These are phyloP conservation scores for Drosophila falleni DNA, from an alignment of 2,888 invertebrate species.

Conservation along the genomic window DNA sequence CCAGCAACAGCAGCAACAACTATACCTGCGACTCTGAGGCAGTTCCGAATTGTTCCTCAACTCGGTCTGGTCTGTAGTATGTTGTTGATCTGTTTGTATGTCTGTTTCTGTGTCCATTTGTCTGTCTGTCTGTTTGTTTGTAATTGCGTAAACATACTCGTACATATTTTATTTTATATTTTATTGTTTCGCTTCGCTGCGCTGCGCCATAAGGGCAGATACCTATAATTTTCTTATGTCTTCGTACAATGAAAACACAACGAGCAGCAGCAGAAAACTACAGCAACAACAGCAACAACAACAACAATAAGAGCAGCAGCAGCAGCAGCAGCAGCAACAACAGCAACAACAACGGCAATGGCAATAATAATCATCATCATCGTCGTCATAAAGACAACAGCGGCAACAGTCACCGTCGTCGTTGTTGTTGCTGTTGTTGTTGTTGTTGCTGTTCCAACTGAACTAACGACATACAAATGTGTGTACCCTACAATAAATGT, in stretches of 20 bases:
- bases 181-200: constrained; percentile 83
- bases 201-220: constrained; percentile 81
- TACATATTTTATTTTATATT: constrained; percentile 83
- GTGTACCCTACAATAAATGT: constrained; percentile 74
- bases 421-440: constrained; percentile 7
- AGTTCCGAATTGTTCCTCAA: constrained; percentile 36
- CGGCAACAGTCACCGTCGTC: constrained; percentile 52
- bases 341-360: constrained; percentile 41
- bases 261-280: constrained; percentile 43
- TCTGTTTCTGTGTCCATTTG: constrained; percentile 33
- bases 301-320: constrained; percentile 8
- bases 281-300: constrained; percentile 42
- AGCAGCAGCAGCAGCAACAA: constrained; percentile 40
- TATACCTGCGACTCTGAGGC: constrained; percentile 26
- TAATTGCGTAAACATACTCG: constrained; percentile 82
- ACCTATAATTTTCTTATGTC: constrained; percentile 82
- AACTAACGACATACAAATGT: constrained; percentile 72
- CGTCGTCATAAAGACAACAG: constrained; percentile 76
- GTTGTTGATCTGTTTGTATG: constrained; percentile 37
- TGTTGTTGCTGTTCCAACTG: constrained; percentile 61
- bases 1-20: constrained; percentile 8
- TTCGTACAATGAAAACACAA: constrained; percentile 75
- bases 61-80: constrained; percentile 15
- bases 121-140: constrained; percentile 67
- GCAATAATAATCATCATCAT: constrained; percentile 57